Percentiles rank a stretch among this genome's conserved stretches.
These are phyloP conservation scores for Tyto alba DNA, from an alignment of 2,113 vertebrate species.

Conservation along the genomic window DNA sequence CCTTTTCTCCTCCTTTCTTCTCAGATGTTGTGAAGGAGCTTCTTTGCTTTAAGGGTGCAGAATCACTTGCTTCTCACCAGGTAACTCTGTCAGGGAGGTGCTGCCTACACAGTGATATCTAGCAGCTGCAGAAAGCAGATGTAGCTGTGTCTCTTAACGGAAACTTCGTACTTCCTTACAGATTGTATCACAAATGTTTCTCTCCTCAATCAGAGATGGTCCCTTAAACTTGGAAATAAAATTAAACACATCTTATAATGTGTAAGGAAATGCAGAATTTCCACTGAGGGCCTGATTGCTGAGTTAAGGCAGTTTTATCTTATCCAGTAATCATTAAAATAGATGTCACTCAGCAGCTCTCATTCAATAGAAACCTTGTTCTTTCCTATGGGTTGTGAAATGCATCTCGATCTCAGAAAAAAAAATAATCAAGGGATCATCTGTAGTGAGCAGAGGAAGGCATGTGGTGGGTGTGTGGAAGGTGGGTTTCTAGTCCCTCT, in stretches of 20 bases:
- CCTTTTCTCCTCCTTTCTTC: not conserved
- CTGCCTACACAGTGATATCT: not conserved
- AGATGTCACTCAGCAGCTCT: not conserved
- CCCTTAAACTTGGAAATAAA: not conserved
- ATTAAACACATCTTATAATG: not conserved
- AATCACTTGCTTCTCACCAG: not conserved
- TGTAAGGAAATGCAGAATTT: not conserved
- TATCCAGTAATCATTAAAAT: not conserved
- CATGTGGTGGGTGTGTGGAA: not conserved
- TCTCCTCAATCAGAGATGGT: not conserved
- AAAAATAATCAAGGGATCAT: not conserved
- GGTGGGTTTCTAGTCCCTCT: not conserved
- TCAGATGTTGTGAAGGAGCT: not conserved
- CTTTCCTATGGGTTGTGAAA: not conserved
- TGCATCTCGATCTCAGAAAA: not conserved
- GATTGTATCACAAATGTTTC: not conserved
- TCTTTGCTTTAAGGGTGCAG: not conserved
- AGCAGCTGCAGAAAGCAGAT: not conserved
- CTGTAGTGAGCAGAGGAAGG: not conserved
- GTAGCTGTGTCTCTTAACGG: not conserved
- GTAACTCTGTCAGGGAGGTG: not conserved
- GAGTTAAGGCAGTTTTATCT: not conserved
- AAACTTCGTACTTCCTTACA: conserved; percentile 31
- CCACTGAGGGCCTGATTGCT: not conserved
- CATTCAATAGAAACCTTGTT: not conserved